Base-by-base conservation (phyloP, 2,888 invertebrate genomes). In the Leucophora obtusa region DNA sequence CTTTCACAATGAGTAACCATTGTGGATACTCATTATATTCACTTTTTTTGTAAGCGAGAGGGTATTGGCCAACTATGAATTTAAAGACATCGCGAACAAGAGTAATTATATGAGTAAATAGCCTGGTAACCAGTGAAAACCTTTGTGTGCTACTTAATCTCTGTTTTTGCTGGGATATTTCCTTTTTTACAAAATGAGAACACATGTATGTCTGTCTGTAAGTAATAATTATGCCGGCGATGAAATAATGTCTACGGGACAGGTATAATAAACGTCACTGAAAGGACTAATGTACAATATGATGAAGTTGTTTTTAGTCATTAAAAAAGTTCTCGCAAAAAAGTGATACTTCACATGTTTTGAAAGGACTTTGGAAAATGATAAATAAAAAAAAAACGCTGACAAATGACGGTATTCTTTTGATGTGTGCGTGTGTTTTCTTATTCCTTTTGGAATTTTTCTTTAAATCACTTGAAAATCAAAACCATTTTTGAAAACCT, bases 271-370 rank as follows among this genome's bases (percentile, higher is more conserved):
- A 47, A 63, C 24, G 62, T 10, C 10, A 28, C 50, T 24, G 33
- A 21, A 68, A 62, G 60, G 60, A 68, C 50, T 24, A 21, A 68
- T 54, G 60, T 53, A 68, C 21, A 68, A 60, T 11, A 38, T 47
- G 43, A n/a, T 47, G 43, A 69, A 62, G 35, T 74, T 75, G 50
- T 43, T 47, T 66, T 24, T 43, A 63, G 51, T 63, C 43, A 58
- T 70, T 38, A 76, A 65, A 60, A 78, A 76, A 71, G 66, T 66
- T 68, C 60, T 80, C 58, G 51, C 10, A 66, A 54, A 51, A 38
- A 60, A 7, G 71, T 68, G 62, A 66, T 59, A 71, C 80, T 76
- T 80, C 51, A 72, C 62, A 76, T 76, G 80, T 76, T 72, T 63
- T 62, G 58, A 76, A 76, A 80, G 80, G 76, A 76, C 80, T 62